Evolutionary conservation across 1,140 invertebrate genomes (phyloP).

Genomic region (Cyphomyrmex costatus): DNA sequence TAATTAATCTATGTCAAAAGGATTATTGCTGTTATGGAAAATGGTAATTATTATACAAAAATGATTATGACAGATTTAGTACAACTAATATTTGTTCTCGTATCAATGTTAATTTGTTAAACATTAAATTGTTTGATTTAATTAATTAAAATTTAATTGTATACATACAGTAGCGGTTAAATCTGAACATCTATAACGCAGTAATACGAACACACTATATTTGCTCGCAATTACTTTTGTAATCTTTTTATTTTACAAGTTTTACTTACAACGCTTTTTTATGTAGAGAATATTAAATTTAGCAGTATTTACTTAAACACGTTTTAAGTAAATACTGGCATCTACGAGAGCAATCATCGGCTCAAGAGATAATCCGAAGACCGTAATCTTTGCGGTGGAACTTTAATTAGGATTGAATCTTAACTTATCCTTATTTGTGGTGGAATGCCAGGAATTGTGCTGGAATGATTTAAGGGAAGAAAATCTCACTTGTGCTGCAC

Average conservation of each 20-base stretch:
- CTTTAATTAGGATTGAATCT: conserved; percentile 49
- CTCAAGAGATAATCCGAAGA: conserved; percentile 18
- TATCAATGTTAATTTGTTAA: background rate
- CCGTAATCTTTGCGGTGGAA: conserved; percentile 21
- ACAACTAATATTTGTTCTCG: background rate
- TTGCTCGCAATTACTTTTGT: background rate
- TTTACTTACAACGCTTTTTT: background rate
- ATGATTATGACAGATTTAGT: background rate
- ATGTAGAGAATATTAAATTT: background rate
- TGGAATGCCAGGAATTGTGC: conserved; percentile 36
- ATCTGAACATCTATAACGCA: background rate
- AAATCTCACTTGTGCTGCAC: conserved; percentile 28
- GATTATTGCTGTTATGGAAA: background rate
- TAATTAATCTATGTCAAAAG: background rate
- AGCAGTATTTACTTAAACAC: too few relatives aligned
- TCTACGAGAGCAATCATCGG: conserved; percentile 21
- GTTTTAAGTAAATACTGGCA: conserved; percentile 12
- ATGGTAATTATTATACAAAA: background rate
- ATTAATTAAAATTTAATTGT: conserved; percentile 11
- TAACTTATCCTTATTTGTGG: conserved; percentile 26
- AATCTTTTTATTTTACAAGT: background rate
- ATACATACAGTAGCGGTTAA: background rate
- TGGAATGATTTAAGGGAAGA: conserved; percentile 46
- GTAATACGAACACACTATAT: background rate
- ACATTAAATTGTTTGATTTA: background rate